These are phyloP conservation scores for Cervus canadensis DNA, from an alignment of 2,113 vertebrate genomes.

Conservation along the genomic window DNA sequence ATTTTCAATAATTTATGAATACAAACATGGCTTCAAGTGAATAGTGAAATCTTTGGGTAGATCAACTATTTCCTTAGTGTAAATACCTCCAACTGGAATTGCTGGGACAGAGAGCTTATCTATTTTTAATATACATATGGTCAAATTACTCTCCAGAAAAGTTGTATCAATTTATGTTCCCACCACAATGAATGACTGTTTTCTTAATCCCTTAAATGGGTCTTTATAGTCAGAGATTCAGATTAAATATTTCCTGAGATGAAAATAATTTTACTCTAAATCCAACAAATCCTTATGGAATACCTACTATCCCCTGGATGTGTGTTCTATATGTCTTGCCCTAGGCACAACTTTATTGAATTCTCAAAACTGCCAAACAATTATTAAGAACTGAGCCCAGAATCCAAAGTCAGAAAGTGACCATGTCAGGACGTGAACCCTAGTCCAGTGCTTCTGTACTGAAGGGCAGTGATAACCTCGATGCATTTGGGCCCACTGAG, in stretches of 20 bases:
- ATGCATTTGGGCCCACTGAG: not conserved
- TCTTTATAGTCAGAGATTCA: not conserved
- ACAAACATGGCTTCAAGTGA: not conserved
- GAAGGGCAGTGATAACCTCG: not conserved
- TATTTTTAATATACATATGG: not conserved
- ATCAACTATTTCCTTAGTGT: not conserved
- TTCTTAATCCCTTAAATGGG: not conserved
- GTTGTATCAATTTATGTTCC: not conserved
- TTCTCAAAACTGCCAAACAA: not conserved
- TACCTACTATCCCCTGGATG: not conserved
- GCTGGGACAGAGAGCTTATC: not conserved
- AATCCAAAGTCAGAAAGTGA: not conserved
- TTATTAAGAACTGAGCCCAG: not conserved
- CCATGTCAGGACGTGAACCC: not conserved
- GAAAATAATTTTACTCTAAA: not conserved
- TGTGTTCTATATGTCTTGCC: not conserved
- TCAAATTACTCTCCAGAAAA: not conserved
- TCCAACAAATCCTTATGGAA: not conserved
- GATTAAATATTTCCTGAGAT: constrained; percentile 11
- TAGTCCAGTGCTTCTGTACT: not conserved
- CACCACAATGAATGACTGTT: not conserved
- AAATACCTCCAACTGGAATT: not conserved
- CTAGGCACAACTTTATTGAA: not conserved
- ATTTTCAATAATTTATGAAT: not conserved
- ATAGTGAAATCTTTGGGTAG: not conserved